These are phyloP conservation scores for Teleogryllus oceanicus DNA, from an alignment of 2,888 invertebrate species.

Conservation along the genomic window DNA sequence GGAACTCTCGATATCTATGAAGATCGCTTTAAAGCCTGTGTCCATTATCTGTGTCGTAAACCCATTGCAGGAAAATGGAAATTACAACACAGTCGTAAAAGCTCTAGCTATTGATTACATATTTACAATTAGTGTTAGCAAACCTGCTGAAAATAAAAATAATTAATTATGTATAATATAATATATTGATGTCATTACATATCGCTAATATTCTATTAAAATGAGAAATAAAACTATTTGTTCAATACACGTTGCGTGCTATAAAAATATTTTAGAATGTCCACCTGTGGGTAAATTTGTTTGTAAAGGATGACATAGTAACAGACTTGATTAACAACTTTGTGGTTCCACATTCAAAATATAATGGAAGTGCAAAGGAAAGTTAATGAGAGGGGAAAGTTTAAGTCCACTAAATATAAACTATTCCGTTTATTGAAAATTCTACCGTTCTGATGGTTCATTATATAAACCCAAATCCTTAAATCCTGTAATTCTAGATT, in stretches of 20 bases:
- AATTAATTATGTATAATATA: slow-evolving; percentile 18
- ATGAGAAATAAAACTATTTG: neutral
- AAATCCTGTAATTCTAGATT: too few species aligned
- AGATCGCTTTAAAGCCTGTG: neutral
- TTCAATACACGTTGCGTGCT: slow-evolving; percentile 18
- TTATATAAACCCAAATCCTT: too few species aligned
- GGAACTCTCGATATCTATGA: neutral
- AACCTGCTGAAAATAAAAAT: slow-evolving; percentile 2
- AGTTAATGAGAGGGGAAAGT: too few species aligned
- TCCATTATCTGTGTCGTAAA: neutral
- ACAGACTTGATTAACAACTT: neutral
- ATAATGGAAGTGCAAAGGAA: neutral
- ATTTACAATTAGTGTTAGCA: slow-evolving; percentile 7
- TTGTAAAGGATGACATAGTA: slow-evolving; percentile 8
- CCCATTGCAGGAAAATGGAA: neutral
- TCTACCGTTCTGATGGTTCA: too few species aligned
- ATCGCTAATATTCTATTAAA: slow-evolving; percentile 18
- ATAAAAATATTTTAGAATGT: slow-evolving; percentile 12
- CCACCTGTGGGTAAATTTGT: slow-evolving; percentile 18
- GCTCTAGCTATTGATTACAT: slow-evolving; percentile 7
- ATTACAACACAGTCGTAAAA: slow-evolving; percentile 1
- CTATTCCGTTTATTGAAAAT: too few species aligned
- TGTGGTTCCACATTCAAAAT: neutral
- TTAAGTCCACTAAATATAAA: too few species aligned
- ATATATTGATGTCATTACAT: slow-evolving; percentile 9